Evolutionary conservation across 2,797 vertebrate genomes (phyloP), one percentile per base, ranked within the genome.

Genomic region (Pachyuromys duprasi): DNA sequence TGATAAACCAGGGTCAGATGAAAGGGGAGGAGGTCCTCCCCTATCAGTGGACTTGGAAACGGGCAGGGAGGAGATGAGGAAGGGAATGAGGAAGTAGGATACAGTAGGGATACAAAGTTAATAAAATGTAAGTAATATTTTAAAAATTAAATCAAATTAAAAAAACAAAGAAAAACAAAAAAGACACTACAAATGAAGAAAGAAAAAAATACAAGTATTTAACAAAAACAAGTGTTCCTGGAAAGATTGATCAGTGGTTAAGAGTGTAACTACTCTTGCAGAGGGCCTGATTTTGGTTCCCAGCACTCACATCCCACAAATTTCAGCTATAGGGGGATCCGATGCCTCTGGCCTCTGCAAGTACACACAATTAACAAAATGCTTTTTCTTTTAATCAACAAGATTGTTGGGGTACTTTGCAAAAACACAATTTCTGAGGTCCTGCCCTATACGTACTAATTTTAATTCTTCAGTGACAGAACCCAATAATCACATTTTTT

Each of bases 391-490:
- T 42, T 9, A 67, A 70, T 90, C n/a, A 86, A 75, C 49, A 88
- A 93, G 74, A 86, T 86, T 65, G 20, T 69, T 22, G 78, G 0
- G 13, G 15, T 55, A 3, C 39, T 74, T 96, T 20, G 65, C 76
- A 75, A 94, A 95, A 89, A 53, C 75, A 86, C 20, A 86, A 74
- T n/a, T 84, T 90, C 70, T 65, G 69, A 55, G 63, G 13, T 14
- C 5, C 31, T 90, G 70, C 2, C 57, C 26, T 42, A 87, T 57
- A 78, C 33, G 17, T 65, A 28, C 3, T 89, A 74, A 93, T 49
- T 88, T 75, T 63, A 84, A 86, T 60, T 76, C 45, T 79, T 42
- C 33, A 86, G 42, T 31, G 62, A 36, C 75, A 65, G 36, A 95
- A 83, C 18, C 57, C 49, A 79, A 60, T 69, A 82, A 80, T 62